Evolutionary conservation across 2,888 invertebrate genomes (phyloP).

Genomic region (Dascillus cervinus): DNA sequence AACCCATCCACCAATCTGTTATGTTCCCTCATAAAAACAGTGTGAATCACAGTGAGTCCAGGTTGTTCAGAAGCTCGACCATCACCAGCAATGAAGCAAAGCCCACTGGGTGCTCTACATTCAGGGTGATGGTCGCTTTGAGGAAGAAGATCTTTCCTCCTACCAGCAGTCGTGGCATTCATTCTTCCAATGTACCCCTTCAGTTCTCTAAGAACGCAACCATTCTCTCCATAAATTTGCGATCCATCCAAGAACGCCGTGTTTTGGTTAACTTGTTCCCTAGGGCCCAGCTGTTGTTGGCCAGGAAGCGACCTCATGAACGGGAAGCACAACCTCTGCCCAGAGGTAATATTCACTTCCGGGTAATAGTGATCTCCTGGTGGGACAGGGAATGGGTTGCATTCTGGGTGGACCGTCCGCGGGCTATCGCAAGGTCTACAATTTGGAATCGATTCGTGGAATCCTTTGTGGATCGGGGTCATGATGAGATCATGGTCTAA

Average conservation of each 20-base stretch:
- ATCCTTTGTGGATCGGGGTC: conserved; percentile 88
- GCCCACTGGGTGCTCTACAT: conserved; percentile 77
- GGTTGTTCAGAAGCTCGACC: conserved; percentile 90
- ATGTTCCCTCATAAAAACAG: conserved; percentile 82
- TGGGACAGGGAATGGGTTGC: conserved; percentile 87
- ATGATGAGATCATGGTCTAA: conserved; percentile 91
- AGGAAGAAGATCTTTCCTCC: conserved; percentile 74
- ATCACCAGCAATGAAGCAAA: conserved; percentile 83
- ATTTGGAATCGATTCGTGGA: conserved; percentile 83
- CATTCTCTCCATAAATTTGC: conserved; percentile 83
- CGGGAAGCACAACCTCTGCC: conserved; percentile 82
- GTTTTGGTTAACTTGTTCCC: conserved; percentile 92
- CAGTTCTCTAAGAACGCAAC: conserved; percentile 68
- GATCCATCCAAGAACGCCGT: conserved; percentile 85
- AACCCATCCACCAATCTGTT: conserved; percentile 77
- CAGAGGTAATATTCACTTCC: conserved; percentile 74
- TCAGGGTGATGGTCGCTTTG: conserved; percentile 74
- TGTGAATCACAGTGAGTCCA: conserved; percentile 80
- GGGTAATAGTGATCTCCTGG: conserved; percentile 85
- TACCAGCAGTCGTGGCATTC: conserved; percentile 71
- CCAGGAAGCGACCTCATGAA: conserved; percentile 92
- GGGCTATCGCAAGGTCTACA: conserved; percentile 84
- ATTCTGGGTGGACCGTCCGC: conserved; percentile 84
- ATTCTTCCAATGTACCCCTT: conserved; percentile 74
- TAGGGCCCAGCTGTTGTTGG: conserved; percentile 77